Base-by-base conservation (phyloP, 2,888 invertebrate species). In the Nebria brevicollis region DNA sequence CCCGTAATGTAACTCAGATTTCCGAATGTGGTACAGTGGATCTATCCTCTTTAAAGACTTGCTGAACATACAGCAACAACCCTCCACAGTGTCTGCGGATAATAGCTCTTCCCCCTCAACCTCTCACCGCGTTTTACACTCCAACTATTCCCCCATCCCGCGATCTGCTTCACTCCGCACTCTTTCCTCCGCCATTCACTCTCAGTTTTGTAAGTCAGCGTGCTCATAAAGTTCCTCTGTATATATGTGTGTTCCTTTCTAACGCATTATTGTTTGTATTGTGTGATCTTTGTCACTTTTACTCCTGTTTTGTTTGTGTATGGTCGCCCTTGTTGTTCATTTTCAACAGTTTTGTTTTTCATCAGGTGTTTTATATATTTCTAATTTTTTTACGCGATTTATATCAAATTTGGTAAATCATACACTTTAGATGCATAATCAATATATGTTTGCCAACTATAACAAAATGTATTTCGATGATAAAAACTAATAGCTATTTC, bases 11-110 rank as follows among this genome's bases (percentile, higher is more conserved):
- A 54, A 54, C 11, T 1, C 13, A 3, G 11, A 54, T 13, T 54
- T 8, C 4, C 54, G 54, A 13, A 54, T 54, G 8, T 54, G 54
- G 54, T 11, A 54, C 54, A 54, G 54, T 54, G 11, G 54, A 11
- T 54, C 54, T 54, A 54, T 54, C 54, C 7, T 8, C 54, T 54
- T 54, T 54, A 54, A 54, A 54, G 54, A 54, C 34, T 34, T 34
- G 34, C 34, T 34, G 34, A 34, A 84, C 84, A 87, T 87, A 54
- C 87, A 86, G 86, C 87, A 87, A 87, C 87, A 87, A 87, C 85
- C 82, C 41, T 54, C 85, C 85, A 84, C 86, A 86, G 77, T 70
- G 75, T 77, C 74, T 70, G 80, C 77, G 76, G 82, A 75, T 72
- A 77, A 86, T 86, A 85, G 85, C 85, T 83, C 85, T 84, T 73